Conservation (phyloP, 1,140 invertebrate species). For the Conus ventricosus region DNA sequence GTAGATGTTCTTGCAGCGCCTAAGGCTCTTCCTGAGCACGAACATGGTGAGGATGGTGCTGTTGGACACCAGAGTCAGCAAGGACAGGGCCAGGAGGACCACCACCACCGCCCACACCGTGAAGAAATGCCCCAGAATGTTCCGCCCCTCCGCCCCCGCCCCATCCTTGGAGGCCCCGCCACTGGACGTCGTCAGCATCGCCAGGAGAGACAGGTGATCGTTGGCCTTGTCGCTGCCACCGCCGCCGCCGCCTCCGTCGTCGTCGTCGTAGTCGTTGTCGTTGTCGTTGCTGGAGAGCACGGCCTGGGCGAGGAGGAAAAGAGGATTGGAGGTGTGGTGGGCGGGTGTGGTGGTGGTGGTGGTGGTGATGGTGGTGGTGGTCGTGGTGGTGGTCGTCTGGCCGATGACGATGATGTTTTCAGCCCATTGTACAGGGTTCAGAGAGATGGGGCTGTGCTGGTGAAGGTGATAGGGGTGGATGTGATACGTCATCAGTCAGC, state of each 20-base stretch:
- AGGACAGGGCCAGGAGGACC: conserved; percentile 53
- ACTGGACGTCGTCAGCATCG: not conserved
- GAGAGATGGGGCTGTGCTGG: not conserved
- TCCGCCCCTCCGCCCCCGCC: not conserved
- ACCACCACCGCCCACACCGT: conserved; percentile 54
- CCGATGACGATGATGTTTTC: not conserved
- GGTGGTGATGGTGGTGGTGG: not conserved
- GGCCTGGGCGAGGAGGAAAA: not conserved
- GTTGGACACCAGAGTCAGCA: conserved; percentile 59
- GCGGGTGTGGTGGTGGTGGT: not conserved
- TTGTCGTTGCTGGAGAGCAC: not conserved
- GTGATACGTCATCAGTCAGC: not conserved
- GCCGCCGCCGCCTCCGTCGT: not conserved
- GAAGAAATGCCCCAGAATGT: conserved; percentile 30
- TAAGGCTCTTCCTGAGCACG: conserved; percentile 51
- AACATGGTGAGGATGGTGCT: conserved; percentile 63
- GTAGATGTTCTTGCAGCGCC: conserved; percentile 65
- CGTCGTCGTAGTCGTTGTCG: not conserved
- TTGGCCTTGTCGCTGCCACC: too few relatives aligned
- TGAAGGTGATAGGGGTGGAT: not conserved
- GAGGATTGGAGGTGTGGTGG: not conserved
- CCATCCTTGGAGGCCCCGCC: too few relatives aligned
- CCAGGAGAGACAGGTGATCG: too few relatives aligned
- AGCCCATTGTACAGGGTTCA: not conserved
- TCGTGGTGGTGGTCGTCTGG: not conserved